Evolutionary conservation across 2,113 vertebrate species (phyloP).

Genomic region (Antidorcas marsupialis): DNA sequence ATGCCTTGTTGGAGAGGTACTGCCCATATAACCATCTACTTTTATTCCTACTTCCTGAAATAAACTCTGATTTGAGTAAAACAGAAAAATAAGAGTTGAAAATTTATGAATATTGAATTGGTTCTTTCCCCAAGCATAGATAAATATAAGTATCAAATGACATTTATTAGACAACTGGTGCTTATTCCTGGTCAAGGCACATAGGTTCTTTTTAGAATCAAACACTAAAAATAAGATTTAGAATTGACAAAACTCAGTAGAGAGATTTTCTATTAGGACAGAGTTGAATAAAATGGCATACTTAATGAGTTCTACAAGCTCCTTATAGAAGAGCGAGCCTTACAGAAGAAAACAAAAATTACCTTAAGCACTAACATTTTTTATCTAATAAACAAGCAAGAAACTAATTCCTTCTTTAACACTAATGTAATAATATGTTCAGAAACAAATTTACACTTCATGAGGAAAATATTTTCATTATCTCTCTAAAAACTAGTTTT

Average conservation of each 20-base stretch:
- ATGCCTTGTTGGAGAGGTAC: constrained; percentile 84
- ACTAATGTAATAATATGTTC: background rate
- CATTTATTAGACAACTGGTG: background rate
- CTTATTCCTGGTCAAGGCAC: background rate
- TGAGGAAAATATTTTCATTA: constrained; percentile 14
- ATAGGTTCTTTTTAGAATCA: background rate
- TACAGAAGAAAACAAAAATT: background rate
- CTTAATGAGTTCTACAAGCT: background rate
- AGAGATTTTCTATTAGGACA: background rate
- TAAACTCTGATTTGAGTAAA: constrained; percentile 82
- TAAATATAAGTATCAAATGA: background rate
- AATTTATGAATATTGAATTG: background rate
- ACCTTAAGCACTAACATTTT: constrained; percentile 17
- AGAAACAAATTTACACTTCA: constrained; percentile 31
- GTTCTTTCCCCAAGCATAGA: background rate
- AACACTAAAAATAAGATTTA: constrained; percentile 32
- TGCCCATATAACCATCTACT: constrained; percentile 96
- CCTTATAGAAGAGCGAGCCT: background rate
- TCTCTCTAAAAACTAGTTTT: background rate
- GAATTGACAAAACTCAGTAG: background rate
- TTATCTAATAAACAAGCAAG: background rate
- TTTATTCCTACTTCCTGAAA: constrained; percentile 92
- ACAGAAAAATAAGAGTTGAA: constrained; percentile 4
- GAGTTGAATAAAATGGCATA: background rate
- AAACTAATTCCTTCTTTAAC: constrained; percentile 26